phyloP scores from a whole-genome alignment of 2,113 vertebrate genomes.

The Dasyornis broadbenti region DNA sequence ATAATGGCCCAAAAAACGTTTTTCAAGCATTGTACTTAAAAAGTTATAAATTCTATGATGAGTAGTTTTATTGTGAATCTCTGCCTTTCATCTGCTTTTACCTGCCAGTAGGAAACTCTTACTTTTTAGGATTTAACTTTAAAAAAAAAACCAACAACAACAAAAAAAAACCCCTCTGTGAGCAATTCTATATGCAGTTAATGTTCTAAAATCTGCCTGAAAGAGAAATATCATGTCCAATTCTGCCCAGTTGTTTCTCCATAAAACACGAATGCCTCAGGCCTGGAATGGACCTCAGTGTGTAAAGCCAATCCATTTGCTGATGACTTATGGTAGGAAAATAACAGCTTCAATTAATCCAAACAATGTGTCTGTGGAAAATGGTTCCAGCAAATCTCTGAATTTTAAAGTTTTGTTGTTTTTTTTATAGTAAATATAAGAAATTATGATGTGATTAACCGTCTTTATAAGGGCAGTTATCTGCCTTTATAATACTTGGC shows the following conservation, averaged over 20 bases:
- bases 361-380: not conserved
- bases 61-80: not conserved
- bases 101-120: not conserved
- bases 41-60: not conserved
- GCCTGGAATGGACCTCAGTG: not conserved
- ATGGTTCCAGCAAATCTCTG: not conserved
- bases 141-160: not conserved
- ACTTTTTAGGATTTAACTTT: not conserved
- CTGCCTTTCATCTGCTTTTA: not conserved
- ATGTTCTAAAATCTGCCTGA: not conserved
- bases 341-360: not conserved
- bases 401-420: not conserved
- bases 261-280: not conserved
- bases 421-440: not conserved
- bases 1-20: not conserved
- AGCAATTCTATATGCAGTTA: not conserved
- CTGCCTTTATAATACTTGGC: too few species aligned
- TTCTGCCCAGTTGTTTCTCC: not conserved
- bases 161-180: too few species aligned
- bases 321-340: not conserved
- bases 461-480: not conserved
- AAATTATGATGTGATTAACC: not conserved
- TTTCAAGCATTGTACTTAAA: not conserved
- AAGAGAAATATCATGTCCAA: not conserved
- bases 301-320: not conserved